phyloP scores from a whole-genome alignment of 2,113 vertebrate species.

The Etheostoma spectabile region DNA sequence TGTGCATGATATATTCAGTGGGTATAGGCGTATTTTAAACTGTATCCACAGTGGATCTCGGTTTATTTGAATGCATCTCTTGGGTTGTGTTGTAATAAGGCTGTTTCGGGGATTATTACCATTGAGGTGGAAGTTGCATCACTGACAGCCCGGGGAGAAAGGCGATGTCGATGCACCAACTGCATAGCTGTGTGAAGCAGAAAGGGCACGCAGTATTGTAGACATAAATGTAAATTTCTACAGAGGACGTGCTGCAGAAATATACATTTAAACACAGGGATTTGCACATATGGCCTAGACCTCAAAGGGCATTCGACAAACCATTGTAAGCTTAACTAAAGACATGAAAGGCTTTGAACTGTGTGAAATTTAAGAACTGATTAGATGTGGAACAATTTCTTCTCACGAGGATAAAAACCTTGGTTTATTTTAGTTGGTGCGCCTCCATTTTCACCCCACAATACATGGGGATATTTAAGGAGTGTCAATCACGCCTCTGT shows the following conservation, averaged over 20 bases:
- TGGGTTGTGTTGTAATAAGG: constrained; percentile 13
- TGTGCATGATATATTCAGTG: constrained; percentile 15
- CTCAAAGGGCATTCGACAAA: constrained; percentile 23
- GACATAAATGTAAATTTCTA: constrained; percentile 24
- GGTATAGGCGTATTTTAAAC: neutral
- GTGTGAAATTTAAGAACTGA: neutral
- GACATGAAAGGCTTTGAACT: constrained; percentile 6
- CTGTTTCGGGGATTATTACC: constrained; percentile 9
- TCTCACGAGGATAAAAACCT: constrained; percentile 55
- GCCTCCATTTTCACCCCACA: constrained; percentile 63
- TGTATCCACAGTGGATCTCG: neutral
- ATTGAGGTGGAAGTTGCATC: constrained; percentile 53
- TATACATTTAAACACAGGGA: constrained; percentile 17
- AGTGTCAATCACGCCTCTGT: constrained; percentile 60
- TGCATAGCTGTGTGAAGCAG: constrained; percentile 43
- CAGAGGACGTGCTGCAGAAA: constrained; percentile 20
- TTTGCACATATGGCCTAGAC: constrained; percentile 26
- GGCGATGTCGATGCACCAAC: constrained; percentile 72
- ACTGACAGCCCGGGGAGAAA: constrained; percentile 42
- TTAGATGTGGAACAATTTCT: constrained; percentile 33
- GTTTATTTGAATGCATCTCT: constrained; percentile 25
- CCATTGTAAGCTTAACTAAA: neutral
- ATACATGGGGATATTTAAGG: constrained; percentile 40
- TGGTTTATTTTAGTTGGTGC: constrained; percentile 17
- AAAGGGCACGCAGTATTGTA: constrained; percentile 24